Percentiles rank a stretch among this genome's conserved stretches.
phyloP scores from a whole-genome alignment of 2,113 vertebrate genomes.

The Grantiella picta region DNA sequence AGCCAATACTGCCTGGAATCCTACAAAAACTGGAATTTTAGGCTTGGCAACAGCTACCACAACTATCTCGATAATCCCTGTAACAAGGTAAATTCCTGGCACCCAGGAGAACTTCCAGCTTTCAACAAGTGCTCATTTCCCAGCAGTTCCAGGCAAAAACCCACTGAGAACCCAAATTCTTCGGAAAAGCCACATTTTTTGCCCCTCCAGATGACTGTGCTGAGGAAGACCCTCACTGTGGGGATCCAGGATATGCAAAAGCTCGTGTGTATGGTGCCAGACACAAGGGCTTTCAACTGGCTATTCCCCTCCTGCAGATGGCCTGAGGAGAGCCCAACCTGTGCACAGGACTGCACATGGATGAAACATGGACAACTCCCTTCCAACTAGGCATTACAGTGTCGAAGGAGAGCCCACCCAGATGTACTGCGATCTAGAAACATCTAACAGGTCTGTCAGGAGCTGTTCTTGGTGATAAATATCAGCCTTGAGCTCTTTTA shows the following conservation, averaged over 20 bases:
- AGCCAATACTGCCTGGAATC: background rate
- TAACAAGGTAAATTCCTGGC: background rate
- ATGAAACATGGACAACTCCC: background rate
- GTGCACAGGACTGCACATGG: background rate
- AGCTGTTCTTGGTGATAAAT: background rate
- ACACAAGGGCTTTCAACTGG: rapidly evolving
- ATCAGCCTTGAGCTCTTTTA: background rate
- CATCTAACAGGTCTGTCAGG: background rate
- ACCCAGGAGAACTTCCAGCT: background rate
- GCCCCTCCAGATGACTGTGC: no score
- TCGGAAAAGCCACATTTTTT: background rate
- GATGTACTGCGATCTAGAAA: rapidly evolving
- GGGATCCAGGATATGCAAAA: background rate
- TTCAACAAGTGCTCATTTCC: rapidly evolving
- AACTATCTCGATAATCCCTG: rapidly evolving
- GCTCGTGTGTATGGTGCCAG: background rate
- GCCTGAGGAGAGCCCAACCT: background rate
- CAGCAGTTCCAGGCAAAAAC: background rate
- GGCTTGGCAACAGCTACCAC: background rate
- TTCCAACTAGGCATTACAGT: rapidly evolving
- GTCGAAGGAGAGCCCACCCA: background rate
- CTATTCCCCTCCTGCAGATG: background rate
- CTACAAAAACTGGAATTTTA: background rate
- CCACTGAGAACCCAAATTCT: background rate
- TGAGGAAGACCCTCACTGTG: rapidly evolving